Base-by-base conservation (phyloP, 2,888 invertebrate genomes). In the Mesoligia furuncula region DNA sequence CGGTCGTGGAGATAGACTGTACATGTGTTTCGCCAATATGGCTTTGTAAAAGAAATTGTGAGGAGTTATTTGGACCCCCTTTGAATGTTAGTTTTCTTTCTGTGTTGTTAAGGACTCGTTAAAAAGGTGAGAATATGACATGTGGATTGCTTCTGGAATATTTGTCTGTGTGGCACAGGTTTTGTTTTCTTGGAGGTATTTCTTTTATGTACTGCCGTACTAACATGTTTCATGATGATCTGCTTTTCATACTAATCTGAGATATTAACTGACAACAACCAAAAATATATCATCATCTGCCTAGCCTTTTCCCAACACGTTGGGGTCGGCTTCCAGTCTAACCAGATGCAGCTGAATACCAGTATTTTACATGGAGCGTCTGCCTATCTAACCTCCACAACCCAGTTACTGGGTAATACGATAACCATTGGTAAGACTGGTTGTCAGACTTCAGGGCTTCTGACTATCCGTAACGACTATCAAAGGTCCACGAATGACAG, bases 11-110 rank as follows among this genome's bases (percentile, higher is more conserved):
- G 90, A 92, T 86, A 90, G 88, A 81, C 85, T 90, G 24, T 87
- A 90, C 13, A 91, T 91, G 90, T 92, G 91, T 91, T 95, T 96
- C 96, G 96, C 96, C 96, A 96, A 95, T 91, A 96, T 93, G 96
- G 96, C 96, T 87, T 82, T 87, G 88, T 91, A 89, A 77, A 85
- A 85, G 51, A 90, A 87, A 91, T 78, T 84, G 83, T 85, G 87
- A 86, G 81, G 83, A 57, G 57, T 77, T 79, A 91, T 88, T 91
- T 91, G 92, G 91, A 91, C 87, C 89, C 86, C 88, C 75, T 88
- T 87, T 83, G 85, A 85, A 87, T 88, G 88, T 86, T 85, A 69
- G 65, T 42, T 75, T n/a, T 27, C 8, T 70, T 73, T 79, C 27
- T 86, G 75, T 87, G 88, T 88, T 87, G 83, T 89, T 89, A 89